A percentile compares a stretch with the other conserved stretches of the same genome.
These are phyloP conservation scores for Phalacrocorax pelagicus DNA, from an alignment of 2,113 vertebrate species.

Conservation along the genomic window DNA sequence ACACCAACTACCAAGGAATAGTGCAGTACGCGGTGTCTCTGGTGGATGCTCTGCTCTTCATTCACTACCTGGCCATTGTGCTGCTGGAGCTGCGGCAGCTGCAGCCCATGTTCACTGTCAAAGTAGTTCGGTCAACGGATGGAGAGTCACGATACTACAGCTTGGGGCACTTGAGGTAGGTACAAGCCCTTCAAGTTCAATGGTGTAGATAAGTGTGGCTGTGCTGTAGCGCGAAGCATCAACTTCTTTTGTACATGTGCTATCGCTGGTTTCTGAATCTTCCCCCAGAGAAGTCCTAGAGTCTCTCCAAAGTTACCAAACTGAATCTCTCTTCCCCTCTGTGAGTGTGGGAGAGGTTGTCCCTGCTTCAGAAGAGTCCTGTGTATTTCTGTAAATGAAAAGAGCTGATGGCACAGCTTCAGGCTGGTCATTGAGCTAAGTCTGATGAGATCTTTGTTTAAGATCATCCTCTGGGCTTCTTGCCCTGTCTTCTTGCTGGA, in stretches of 20 bases:
- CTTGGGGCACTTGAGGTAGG: conserved; percentile 89
- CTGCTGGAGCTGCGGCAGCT: conserved; percentile 92
- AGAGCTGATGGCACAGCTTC: neutral
- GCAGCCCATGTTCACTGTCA: conserved; percentile 86
- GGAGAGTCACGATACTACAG: conserved; percentile 92
- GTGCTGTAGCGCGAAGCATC: accelerated
- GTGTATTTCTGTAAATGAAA: neutral
- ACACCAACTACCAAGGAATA: conserved; percentile 91
- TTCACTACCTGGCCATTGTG: conserved; percentile 94
- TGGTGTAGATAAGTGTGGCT: accelerated
- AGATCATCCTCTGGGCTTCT: neutral
- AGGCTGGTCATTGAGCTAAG: neutral
- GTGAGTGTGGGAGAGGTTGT: neutral
- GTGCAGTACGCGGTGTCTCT: conserved; percentile 94
- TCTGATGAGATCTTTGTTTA: neutral
- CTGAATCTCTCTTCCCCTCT: neutral
- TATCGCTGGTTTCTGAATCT: neutral
- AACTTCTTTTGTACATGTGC: neutral
- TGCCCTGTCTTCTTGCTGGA: neutral
- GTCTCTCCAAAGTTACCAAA: neutral
- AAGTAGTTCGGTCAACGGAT: conserved; percentile 88
- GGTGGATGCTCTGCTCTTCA: conserved; percentile 93
- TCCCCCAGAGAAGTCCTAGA: neutral
- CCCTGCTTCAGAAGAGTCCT: neutral
- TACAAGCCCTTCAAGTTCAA: neutral